Evolutionary conservation across 2,888 invertebrate genomes (phyloP).

Genomic region (Eubasilissa splendida): DNA sequence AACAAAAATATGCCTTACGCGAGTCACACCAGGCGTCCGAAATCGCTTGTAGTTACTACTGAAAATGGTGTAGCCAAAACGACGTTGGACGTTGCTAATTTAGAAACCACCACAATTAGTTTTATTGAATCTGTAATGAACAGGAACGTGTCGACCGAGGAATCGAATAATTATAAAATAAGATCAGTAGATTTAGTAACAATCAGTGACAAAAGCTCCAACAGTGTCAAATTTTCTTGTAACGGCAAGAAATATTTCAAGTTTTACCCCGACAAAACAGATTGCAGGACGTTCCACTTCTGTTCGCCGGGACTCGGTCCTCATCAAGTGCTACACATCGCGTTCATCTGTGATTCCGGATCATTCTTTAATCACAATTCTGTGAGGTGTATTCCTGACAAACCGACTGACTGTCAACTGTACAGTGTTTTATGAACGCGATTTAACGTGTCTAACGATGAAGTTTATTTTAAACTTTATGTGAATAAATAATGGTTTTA

Average conservation of each 20-base stretch:
- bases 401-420: conserved; percentile 61
- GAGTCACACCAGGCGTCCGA: conserved; percentile 31
- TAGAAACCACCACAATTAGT: conserved; percentile 56
- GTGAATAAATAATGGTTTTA: conserved; percentile 54
- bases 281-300: conserved; percentile 75
- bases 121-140: conserved; percentile 46
- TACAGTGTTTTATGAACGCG: conserved; percentile 25
- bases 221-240: conserved; percentile 70
- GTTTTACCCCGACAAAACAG: conserved; percentile 74
- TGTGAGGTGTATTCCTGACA: conserved; percentile 68
- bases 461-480: conserved; percentile 22
- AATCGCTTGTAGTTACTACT: conserved; percentile 39
- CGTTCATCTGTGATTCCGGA: conserved; percentile 74
- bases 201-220: conserved; percentile 55
- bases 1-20: conserved; percentile 23
- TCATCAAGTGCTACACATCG: conserved; percentile 73
- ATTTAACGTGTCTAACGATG: neutral
- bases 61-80: conserved; percentile 54
- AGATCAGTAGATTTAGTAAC: conserved; percentile 58
- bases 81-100: conserved; percentile 53
- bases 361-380: conserved; percentile 72
- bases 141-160: conserved; percentile 31
- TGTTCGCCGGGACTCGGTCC: conserved; percentile 74
- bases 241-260: conserved; percentile 70
- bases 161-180: conserved; percentile 51